Evolutionary conservation across 2,888 invertebrate species (phyloP), one percentile per base, ranked within the genome.

Genomic region (Cyclophora punctaria): DNA sequence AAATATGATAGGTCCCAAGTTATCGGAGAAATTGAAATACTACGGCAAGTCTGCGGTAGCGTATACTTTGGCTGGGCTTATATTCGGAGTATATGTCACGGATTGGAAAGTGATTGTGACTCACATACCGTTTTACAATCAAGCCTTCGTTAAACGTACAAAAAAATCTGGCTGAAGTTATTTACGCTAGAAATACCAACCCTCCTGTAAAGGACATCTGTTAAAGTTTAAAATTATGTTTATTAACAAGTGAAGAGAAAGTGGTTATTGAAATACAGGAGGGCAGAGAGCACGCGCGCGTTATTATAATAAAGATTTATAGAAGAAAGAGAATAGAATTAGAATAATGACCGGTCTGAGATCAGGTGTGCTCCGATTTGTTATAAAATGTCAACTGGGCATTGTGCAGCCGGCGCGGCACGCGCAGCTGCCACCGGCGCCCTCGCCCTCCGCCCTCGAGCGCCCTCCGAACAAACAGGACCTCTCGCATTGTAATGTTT

Each of bases 41-140:
- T 89, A 57, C 90, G 42, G 88, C 91, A 1, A 90, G 93, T 5
- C 20, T 20, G 83, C 88, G 3, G 59, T 83, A 3, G 71, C 80
- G 0, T 96, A 90, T 69, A 93, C 93, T 34, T 73, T 90, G 40
- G 87, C 91, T 0, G 89, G 88, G 41, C 75, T 89, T n/a, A 62
- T 91, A 6, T 79, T 76, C 0, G 50, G 92, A 7, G 64, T 92
- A 2, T 96, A 94, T 71, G 76, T 92, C 48, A 94, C 94, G 0
- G 95, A 96, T 65, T 96, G 95, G 95, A 93, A 91, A 73, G 67
- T 89, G 5, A 74, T 95, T 7, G 83, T 92, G 35, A 89, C 90
- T 58, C 92, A 91, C 70, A 74, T 96, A 48, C 96, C 96, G 4
- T 93, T 90, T 75, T 95, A 95, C 75, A 92, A 92, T 66, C 89